Conservation (phyloP, 2,888 invertebrate species). For the Luffia ferchaultella region DNA sequence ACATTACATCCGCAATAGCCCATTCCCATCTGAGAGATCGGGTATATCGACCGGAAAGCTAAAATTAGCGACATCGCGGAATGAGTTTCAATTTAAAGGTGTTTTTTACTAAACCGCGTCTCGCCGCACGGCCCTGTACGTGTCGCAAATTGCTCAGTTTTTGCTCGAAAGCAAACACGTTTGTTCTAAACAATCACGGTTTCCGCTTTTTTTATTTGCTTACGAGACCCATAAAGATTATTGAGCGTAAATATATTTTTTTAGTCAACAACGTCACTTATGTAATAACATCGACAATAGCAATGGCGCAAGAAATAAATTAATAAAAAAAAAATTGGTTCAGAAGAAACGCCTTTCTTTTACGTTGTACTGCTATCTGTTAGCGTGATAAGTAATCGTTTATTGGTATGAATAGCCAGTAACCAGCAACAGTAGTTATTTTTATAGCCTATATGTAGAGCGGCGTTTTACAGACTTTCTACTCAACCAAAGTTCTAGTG, state of each 20-base stretch:
- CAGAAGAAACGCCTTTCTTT: no score
- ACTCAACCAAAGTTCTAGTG: no score
- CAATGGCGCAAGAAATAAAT: no score
- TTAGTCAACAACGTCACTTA: neutral
- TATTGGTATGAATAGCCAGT: no score
- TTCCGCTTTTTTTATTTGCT: neutral
- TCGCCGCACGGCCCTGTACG: neutral
- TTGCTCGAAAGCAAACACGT: neutral
- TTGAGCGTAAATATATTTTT: neutral
- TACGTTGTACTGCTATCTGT: no score
- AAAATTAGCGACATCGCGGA: neutral
- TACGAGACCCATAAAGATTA: neutral
- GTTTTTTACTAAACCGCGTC: neutral
- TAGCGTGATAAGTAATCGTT: no score
- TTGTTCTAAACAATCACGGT: neutral
- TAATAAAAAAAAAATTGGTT: no score
- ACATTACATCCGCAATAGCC: neutral
- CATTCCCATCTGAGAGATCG: neutral
- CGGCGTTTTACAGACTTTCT: no score
- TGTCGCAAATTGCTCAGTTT: neutral
- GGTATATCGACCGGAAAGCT: neutral
- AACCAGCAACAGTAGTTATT: no score
- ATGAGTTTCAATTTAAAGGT: neutral
- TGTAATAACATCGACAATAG: no score
- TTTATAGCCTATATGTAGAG: no score